phyloP scores from a whole-genome alignment of 1,140 invertebrate species.

The Leptoteleia sp. region DNA sequence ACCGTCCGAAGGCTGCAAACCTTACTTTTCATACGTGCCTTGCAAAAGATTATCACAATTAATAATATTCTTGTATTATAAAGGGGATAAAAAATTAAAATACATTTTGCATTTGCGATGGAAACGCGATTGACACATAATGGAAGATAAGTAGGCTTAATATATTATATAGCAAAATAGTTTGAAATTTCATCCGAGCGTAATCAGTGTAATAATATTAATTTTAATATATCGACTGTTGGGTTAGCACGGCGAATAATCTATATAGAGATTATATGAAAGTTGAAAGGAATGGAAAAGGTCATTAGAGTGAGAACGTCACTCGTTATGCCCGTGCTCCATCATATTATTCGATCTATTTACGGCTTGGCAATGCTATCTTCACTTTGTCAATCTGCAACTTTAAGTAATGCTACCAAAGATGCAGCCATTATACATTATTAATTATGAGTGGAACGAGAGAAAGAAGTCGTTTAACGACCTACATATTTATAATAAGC shows the following conservation, averaged over 20 bases:
- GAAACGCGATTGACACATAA: no score
- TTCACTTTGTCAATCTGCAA: conserved; percentile 15
- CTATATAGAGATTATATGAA: conserved; percentile 26
- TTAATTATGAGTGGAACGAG: conserved; percentile 33
- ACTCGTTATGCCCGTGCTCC: conserved; percentile 35
- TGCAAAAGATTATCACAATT: no score
- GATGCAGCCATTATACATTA: conserved; percentile 36
- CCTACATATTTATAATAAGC: conserved; percentile 25
- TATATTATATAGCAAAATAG: no score
- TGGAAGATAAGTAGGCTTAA: no score
- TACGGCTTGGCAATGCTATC: conserved; percentile 28
- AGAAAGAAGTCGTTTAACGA: conserved; percentile 29
- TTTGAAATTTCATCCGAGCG: conserved; percentile 23
- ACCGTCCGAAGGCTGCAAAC: no score
- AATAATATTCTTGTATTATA: no score
- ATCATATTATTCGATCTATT: conserved; percentile 44
- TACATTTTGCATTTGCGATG: no score
- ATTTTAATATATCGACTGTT: no score
- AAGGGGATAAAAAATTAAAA: no score
- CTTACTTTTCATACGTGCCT: no score
- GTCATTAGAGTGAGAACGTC: conserved; percentile 43
- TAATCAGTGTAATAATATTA: no score
- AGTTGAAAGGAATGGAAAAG: conserved; percentile 29
- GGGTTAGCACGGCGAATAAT: conserved; percentile 19
- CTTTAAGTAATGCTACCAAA: conserved; percentile 30